Percentiles rank a stretch among this genome's conserved stretches.
Conservation (phyloP, 2,888 invertebrate genomes). For the Alsophila aescularia region DNA sequence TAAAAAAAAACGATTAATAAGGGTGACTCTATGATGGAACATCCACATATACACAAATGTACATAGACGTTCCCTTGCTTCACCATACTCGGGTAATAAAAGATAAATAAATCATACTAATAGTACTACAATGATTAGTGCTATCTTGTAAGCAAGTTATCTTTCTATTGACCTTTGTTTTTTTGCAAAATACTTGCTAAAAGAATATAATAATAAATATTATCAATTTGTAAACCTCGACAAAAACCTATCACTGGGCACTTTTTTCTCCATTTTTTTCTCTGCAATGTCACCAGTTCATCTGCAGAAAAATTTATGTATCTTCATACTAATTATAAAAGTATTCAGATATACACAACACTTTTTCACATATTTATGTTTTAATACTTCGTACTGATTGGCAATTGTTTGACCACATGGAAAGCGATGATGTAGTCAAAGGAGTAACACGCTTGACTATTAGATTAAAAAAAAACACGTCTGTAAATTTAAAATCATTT, state of each 20-base stretch:
- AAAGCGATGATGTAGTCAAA: too few relatives aligned
- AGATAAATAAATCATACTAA: slow-evolving; percentile 2
- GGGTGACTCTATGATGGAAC: too few relatives aligned
- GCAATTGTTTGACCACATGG: too few relatives aligned
- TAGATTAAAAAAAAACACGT: too few relatives aligned
- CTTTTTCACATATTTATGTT: too few relatives aligned
- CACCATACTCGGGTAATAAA: too few relatives aligned
- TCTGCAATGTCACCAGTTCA: slow-evolving; percentile 18
- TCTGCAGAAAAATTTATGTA: background rate
- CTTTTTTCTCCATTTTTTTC: slow-evolving; percentile 17
- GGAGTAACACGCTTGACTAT: too few relatives aligned
- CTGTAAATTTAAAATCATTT: too few relatives aligned
- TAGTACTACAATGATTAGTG: slow-evolving; percentile 1
- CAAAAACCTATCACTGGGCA: slow-evolving; percentile 4
- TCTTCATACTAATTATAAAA: background rate
- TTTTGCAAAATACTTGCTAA: background rate
- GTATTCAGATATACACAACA: slow-evolving; percentile 1
- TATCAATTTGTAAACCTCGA: slow-evolving; percentile 22
- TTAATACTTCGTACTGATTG: too few relatives aligned
- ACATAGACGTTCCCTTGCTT: too few relatives aligned
- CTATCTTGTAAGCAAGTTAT: slow-evolving; percentile 22
- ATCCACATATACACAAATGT: too few relatives aligned
- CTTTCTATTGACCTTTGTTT: slow-evolving; percentile 21
- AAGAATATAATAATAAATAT: slow-evolving; percentile 5
- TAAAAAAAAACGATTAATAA: too few relatives aligned